Evolutionary conservation across 2,797 vertebrate species (phyloP), one percentile per base, ranked within the genome.

Genomic region (Melopsittacus undulatus): DNA sequence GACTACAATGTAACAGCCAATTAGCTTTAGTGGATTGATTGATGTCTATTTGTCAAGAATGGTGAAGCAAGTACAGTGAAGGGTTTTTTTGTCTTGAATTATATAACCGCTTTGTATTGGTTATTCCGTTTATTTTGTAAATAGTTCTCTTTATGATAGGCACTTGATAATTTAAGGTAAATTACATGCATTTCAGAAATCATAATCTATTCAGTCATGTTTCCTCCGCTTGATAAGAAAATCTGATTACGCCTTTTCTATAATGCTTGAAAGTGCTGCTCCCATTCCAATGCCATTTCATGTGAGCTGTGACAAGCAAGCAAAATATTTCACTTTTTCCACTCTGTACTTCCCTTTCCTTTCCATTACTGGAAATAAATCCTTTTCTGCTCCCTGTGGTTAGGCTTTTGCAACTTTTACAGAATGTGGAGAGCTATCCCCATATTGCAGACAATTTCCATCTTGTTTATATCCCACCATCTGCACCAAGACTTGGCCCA

Each of bases 161-260:
- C 20, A 38, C 23, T 83, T 83, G 62, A 61, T 82, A 87, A 87
- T 79, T 93, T 80, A 79, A 94, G 87, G 62, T 83, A 83, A 90
- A 87, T 89, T 64, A 43, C 24, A 64, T 79, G 59, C 0, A 0
- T 87, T 93, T 68, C 81, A 49, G 75, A 83, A 79, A 66, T 89
- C 29, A 19, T 61, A 67, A 77, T 90, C 81, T 87, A 9, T 51
- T 85, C 51, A 49, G 86, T 76, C 87, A 19, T 42, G 46, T 72
- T 95, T 92, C 57, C 51, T 78, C 29, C 51, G 63, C 20, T 23
- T 93, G 86, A 67, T 92, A 83, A 87, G 68, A 42, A 91, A 94
- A 91, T 80, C 84, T 91, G 45, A 72, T 87, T 80, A 77, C 38
- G 42, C 32, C 22, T 38, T 93, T 94, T 79, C 72, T 90, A 17